phyloP scores from a whole-genome alignment of 2,113 vertebrate species.

The Isurus oxyrinchus region DNA sequence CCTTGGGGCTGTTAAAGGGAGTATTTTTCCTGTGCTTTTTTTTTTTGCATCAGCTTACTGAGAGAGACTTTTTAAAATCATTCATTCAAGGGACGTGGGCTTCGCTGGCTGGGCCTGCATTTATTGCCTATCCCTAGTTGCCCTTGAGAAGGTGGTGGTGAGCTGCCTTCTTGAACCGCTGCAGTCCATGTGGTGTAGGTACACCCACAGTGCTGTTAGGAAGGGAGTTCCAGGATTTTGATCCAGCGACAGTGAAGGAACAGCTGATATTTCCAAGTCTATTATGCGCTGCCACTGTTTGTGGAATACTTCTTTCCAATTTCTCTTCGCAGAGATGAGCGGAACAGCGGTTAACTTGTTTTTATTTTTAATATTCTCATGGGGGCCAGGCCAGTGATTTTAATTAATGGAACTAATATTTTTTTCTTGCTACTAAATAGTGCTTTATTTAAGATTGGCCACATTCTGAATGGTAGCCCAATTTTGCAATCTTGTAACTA shows the following conservation, averaged over 20 bases:
- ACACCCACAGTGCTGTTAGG: no score
- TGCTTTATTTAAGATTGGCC: background rate
- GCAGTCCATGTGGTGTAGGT: no score
- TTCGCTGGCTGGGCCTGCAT: no score
- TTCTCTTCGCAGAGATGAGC: background rate
- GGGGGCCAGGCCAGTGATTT: background rate
- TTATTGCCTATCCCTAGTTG: no score
- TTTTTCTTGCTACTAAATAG: background rate
- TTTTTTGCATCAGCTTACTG: no score
- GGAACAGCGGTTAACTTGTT: background rate
- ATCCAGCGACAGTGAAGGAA: no score
- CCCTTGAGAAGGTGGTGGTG: no score
- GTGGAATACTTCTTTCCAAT: background rate
- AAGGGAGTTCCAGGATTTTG: no score
- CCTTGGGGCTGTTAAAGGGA: background rate
- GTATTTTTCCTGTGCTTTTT: background rate
- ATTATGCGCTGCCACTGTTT: background rate
- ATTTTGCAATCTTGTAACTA: background rate
- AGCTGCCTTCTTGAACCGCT: no score
- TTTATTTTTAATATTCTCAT: background rate
- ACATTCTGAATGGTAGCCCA: background rate
- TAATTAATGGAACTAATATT: background rate
- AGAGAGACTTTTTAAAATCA: no score
- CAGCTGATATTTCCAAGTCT: background rate
- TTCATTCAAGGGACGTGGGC: no score